Percentiles rank a stretch among this genome's conserved stretches.
Conservation (phyloP, 2,888 invertebrate species). For the Eupsilia transversa region DNA sequence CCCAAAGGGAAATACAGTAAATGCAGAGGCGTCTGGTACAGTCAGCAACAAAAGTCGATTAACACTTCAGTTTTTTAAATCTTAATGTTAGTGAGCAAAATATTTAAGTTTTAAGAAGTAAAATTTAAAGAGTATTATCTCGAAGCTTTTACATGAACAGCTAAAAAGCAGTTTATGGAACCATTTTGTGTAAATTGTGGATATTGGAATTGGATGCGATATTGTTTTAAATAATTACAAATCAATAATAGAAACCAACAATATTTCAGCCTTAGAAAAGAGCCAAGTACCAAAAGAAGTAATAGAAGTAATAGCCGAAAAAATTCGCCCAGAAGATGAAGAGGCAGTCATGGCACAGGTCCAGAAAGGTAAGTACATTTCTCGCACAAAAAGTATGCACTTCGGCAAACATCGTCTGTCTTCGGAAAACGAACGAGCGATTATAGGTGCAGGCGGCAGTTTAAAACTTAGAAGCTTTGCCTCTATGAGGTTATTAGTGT, state of each 20-base stretch:
- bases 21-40: neutral
- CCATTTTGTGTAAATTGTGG: too few species aligned
- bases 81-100: too few species aligned
- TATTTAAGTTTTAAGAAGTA: too few species aligned
- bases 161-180: too few species aligned
- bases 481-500: neutral
- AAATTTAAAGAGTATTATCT: too few species aligned
- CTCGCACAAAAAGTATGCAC: neutral
- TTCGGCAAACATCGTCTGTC: neutral
- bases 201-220: too few species aligned
- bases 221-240: neutral
- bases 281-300: conserved; percentile 28
- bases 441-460: neutral
- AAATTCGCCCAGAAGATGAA: conserved; percentile 9
- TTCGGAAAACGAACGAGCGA: neutral
- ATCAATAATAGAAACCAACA: neutral
- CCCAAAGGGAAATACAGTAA: neutral
- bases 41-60: too few species aligned
- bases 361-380: conserved; percentile 2
- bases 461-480: neutral
- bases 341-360: neutral
- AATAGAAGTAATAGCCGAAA: conserved; percentile 25
- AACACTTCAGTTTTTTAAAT: too few species aligned
- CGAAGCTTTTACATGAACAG: too few species aligned
- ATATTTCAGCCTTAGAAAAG: conserved; percentile 45